phyloP scores from a whole-genome alignment of 2,113 vertebrate genomes.

The Nothocercus julius region DNA sequence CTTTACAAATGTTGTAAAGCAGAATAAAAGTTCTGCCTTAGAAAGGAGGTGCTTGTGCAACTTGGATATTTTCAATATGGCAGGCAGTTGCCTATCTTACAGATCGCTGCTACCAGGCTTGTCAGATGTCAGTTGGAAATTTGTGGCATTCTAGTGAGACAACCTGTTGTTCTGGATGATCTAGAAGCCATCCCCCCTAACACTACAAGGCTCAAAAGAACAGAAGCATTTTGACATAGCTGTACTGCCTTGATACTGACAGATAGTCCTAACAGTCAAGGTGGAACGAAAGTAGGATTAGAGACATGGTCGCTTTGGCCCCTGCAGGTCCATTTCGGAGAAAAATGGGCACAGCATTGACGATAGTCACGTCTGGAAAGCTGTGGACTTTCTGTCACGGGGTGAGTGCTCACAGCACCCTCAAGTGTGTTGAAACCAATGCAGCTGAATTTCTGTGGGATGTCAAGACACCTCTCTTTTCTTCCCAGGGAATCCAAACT shows the following conservation, averaged over 20 bases:
- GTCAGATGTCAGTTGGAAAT: neutral
- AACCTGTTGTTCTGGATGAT: neutral
- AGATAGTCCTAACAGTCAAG: neutral
- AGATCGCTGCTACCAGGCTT: neutral
- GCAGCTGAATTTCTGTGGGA: neutral
- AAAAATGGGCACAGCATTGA: neutral
- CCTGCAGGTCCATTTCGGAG: neutral
- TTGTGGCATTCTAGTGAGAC: neutral
- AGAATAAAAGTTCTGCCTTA: neutral
- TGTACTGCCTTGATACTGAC: neutral
- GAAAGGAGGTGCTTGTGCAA: neutral
- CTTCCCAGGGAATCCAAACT: neutral
- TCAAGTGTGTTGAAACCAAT: neutral
- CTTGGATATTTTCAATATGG: neutral
- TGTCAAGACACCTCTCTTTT: neutral
- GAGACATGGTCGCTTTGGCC: neutral
- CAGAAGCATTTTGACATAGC: neutral
- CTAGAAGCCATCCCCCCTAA: neutral
- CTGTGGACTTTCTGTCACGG: neutral
- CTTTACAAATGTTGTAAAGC: neutral
- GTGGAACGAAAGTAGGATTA: neutral
- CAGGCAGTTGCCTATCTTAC: neutral
- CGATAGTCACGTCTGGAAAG: accelerated
- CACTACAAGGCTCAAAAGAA: neutral
- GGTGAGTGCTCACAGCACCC: neutral